Base-by-base conservation (phyloP, 2,888 invertebrate genomes). In the Philereme transversata region DNA sequence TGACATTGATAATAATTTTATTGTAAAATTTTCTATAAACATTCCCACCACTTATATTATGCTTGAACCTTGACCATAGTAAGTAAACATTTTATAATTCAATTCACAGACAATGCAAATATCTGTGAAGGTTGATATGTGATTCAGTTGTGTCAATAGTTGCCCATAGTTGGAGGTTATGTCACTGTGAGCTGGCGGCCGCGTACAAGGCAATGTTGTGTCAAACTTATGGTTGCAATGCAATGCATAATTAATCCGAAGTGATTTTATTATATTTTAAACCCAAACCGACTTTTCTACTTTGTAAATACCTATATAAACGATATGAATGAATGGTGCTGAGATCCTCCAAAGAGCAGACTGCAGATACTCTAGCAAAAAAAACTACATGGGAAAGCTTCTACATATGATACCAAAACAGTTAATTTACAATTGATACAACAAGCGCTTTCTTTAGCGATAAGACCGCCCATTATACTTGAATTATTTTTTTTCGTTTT, bases 21-120 rank as follows among this genome's bases (percentile, higher is more conserved):
- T 62, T 67, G 51, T 64, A 44, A 36, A 35, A 49, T 58, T 45
- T 55, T 34, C 10, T 44, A 47, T 41, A 7, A 57, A 45, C 34
- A 48, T 41, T 51, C 22, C 56, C 40, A 53, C 53, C n/a, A 61
- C 64, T 60, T 63, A 64, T 59, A 70, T 57, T 50, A 48, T 43
- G 65, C 67, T 65, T 74, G 74, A 77, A 76, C 70, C 68, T 62
- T 72, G 71, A 72, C 72, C 62, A 69, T 65, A 65, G 67, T 69
- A 60, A 68, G 68, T 62, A 56, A 65, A 65, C 64, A 67, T 59
- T 69, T 67, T 69, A 73, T 69, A 64, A 75, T 71, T 72, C 68
- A 64, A 72, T 59, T 56, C 64, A 63, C 67, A 64, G 48, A 73
- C 67, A 68, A 70, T 70, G 67, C 64, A 66, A 69, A 65, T 62